Evolutionary conservation across 2,113 vertebrate genomes (phyloP).

Genomic region (Pithys albifrons): DNA sequence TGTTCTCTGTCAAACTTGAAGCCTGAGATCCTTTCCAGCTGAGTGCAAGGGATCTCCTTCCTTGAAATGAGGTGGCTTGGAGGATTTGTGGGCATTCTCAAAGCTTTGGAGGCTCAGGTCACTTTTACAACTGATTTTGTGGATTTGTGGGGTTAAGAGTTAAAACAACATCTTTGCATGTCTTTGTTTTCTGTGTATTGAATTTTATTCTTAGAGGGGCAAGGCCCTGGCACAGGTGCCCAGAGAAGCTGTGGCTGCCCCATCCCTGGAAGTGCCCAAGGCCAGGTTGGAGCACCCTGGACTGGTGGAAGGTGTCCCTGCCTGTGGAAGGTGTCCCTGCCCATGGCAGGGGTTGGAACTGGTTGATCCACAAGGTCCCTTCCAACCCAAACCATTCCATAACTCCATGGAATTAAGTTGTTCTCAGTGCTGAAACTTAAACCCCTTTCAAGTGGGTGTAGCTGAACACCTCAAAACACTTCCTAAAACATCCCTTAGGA

Average conservation of each 20-base stretch:
- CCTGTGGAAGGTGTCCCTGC: background rate
- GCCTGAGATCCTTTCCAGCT: background rate
- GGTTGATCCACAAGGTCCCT: too few relatives aligned
- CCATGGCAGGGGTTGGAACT: too few relatives aligned
- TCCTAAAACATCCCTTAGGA: too few relatives aligned
- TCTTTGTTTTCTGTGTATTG: background rate
- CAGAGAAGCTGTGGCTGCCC: background rate
- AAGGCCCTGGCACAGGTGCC: background rate
- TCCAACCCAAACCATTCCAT: too few relatives aligned
- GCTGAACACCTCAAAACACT: too few relatives aligned
- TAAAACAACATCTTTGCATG: background rate
- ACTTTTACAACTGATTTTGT: background rate
- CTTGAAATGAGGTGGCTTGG: background rate
- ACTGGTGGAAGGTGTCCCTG: accelerated
- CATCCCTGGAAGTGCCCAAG: background rate
- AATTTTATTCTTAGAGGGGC: background rate
- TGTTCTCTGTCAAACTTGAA: too few relatives aligned
- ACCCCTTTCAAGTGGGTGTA: too few relatives aligned
- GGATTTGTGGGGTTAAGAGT: background rate
- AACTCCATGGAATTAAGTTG: too few relatives aligned
- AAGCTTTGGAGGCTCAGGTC: background rate
- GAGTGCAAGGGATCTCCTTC: background rate
- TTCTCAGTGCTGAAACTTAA: too few relatives aligned
- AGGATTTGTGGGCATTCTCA: background rate
- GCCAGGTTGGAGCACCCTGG: background rate